Base-by-base conservation (phyloP, 2,888 invertebrate genomes). In the Amiota mariae region DNA sequence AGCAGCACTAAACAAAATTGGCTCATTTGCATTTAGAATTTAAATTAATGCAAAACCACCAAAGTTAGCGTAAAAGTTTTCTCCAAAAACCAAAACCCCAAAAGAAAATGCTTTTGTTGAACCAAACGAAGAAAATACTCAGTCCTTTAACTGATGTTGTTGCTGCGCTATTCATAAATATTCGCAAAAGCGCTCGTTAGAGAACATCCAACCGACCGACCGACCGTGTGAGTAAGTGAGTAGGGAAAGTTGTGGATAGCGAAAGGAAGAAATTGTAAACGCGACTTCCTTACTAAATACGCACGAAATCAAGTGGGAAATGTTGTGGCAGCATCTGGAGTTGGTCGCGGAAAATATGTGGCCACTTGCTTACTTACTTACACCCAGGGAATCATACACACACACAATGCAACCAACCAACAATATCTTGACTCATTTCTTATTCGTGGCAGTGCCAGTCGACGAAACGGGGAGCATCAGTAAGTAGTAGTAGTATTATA, bases 1-100 rank as follows among this genome's bases (percentile, higher is more conserved):
- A 36, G 8, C 36, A 36, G 78, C 83, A 85, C 84, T 83, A 83
- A 80, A 79, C 79, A 77, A 86, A 88, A 88, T 88, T 87, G 84
- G 85, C 85, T 87, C 81, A 87, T 87, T 87, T 87, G 82, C 85
- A 88, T 87, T 86, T 84, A 79, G 87, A 87, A 88, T 88, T 87
- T 85, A 87, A 88, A 88, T 87, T 85, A 88, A 87, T 87, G 85
- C 87, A 81, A 84, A 85, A 84, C 80, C 80, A 80, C 79, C 78
- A 79, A 84, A 82, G 81, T 82, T 84, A 80, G 80, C 51, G 76
- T 76, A 79, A 85, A 82, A 36, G 4, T 36, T 73, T 80, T 86
- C 83, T 66, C 18, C 48, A 48, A 36, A 36, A 36, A 1, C 24
- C 24, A 3, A 3, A 24, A 24, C 3, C 36, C 36, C 4, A 36